Evolutionary conservation across 2,797 vertebrate genomes (phyloP).

Genomic region (Sciaenops ocellatus): DNA sequence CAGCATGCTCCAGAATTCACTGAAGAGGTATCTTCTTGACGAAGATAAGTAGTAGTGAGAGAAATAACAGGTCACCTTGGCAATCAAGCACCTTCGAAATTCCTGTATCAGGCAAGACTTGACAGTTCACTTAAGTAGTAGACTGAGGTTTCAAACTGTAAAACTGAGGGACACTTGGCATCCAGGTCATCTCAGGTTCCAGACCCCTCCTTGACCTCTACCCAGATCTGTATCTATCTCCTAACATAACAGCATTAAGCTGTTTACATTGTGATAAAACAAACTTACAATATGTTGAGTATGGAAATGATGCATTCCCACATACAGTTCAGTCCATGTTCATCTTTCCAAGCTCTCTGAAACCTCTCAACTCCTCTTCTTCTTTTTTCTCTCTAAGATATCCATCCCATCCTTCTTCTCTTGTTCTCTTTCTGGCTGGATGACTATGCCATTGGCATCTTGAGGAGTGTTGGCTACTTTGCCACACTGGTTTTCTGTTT

Average conservation of each 20-base stretch:
- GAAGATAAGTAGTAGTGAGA: conserved; percentile 24
- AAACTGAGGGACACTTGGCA: conserved; percentile 12
- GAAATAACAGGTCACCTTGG: conserved; percentile 5
- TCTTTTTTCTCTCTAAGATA: not conserved
- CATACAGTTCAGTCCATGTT: conserved; percentile 40
- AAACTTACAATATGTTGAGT: conserved; percentile 26
- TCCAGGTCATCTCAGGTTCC: conserved; percentile 45
- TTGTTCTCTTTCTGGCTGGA: not conserved
- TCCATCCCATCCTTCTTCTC: not conserved
- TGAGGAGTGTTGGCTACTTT: conserved; percentile 66
- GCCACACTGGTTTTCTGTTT: conserved; percentile 63
- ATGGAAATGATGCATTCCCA: conserved; percentile 57
- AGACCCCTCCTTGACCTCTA: conserved; percentile 42
- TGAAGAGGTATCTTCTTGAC: conserved; percentile 3
- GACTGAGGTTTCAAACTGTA: conserved; percentile 16
- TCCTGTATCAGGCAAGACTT: conserved; percentile 15
- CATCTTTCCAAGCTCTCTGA: conserved; percentile 10
- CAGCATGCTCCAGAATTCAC: not conserved
- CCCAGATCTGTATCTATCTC: conserved; percentile 16
- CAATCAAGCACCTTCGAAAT: conserved; percentile 28
- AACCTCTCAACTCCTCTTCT: conserved; percentile 5
- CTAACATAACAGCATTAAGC: not conserved
- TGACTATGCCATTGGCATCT: not conserved
- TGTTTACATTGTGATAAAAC: conserved; percentile 24
- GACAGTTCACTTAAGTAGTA: conserved; percentile 9